These are phyloP conservation scores for Carassius auratus DNA, from an alignment of 2,113 vertebrate genomes.

Conservation along the genomic window DNA sequence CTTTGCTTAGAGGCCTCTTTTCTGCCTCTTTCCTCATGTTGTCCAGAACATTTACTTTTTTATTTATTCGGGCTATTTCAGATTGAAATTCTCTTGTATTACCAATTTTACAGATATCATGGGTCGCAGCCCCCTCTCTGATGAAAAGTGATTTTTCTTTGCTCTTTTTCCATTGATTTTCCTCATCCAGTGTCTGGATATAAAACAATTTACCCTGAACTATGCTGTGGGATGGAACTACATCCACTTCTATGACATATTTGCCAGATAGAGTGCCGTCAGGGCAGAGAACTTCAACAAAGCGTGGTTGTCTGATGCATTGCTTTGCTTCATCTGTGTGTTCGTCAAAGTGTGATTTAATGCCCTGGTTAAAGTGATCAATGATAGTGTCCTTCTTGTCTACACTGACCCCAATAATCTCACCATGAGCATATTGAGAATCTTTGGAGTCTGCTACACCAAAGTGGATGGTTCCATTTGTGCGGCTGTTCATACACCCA, in stretches of 20 bases:
- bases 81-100: not conserved
- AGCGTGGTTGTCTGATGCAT: too few species aligned
- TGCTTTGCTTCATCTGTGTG: too few species aligned
- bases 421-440: conserved; percentile 11
- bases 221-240: too few species aligned
- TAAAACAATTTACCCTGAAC: too few species aligned
- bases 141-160: conserved; percentile 64
- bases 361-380: too few species aligned
- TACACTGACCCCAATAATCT: conserved; percentile 43
- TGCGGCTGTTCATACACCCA: too few species aligned
- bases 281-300: too few species aligned
- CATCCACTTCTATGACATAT: too few species aligned
- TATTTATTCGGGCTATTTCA: not conserved
- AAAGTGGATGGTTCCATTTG: conserved; percentile 80
- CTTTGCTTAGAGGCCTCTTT: conserved; percentile 15
- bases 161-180: too few species aligned
- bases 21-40: not conserved
- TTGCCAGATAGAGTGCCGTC: too few species aligned
- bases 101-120: conserved; percentile 55
- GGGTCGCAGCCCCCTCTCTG: conserved; percentile 65
- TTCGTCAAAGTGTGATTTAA: too few species aligned
- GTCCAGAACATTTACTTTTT: conserved; percentile 26
- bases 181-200: too few species aligned
- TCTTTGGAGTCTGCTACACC: conserved; percentile 64
- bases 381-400: not conserved